phyloP scores from a whole-genome alignment of 2,888 invertebrate genomes.

The Caenorhabditis drosophilae region DNA sequence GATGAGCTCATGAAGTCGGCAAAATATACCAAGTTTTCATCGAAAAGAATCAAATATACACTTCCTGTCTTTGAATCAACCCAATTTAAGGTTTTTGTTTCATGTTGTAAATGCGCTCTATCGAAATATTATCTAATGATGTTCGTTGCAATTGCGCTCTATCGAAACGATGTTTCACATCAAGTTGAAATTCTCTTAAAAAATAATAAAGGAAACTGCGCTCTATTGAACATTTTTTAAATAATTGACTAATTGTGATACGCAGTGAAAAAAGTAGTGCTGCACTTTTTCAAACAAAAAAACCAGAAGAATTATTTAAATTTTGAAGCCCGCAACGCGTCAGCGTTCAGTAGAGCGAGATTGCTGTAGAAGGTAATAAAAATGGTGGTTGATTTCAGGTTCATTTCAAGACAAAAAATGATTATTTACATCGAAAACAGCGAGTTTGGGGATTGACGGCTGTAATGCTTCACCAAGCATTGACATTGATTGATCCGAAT shows the following conservation, averaged over 20 bases:
- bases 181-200: no score
- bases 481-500: slow-evolving; percentile 41
- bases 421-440: slow-evolving; percentile 31
- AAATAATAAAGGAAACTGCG: no score
- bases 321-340: no score
- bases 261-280: no score
- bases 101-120: no score
- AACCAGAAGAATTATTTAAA: no score
- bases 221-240: background rate
- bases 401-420: slow-evolving; percentile 23
- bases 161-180: no score
- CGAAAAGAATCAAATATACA: slow-evolving; percentile 36
- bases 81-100: slow-evolving; percentile 20
- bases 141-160: no score
- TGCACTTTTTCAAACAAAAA: no score
- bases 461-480: slow-evolving; percentile 48
- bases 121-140: no score
- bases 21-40: slow-evolving; percentile 45
- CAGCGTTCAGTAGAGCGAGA: no score
- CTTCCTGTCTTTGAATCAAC: slow-evolving; percentile 47
- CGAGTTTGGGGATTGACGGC: slow-evolving; percentile 60
- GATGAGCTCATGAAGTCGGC: slow-evolving; percentile 39
- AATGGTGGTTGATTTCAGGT: slow-evolving; percentile 29
- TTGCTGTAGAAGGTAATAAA: no score
- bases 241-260: background rate